A percentile compares a stretch with the other conserved stretches of the same genome.
These are phyloP conservation scores for Cladopsammia gracilis DNA, from an alignment of 64 coral and sea anemone species.

Conservation along the genomic window DNA sequence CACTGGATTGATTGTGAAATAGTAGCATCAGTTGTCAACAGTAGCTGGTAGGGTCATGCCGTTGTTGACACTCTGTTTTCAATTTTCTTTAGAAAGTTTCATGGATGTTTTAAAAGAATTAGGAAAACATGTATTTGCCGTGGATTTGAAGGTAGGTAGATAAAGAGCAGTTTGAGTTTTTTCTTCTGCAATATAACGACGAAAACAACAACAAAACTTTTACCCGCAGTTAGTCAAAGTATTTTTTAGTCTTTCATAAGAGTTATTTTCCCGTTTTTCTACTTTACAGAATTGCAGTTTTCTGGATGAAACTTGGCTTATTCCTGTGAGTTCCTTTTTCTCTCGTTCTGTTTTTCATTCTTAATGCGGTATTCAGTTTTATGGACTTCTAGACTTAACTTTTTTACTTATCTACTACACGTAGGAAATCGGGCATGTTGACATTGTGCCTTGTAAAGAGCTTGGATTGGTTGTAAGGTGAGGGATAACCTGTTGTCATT, in stretches of 20 bases:
- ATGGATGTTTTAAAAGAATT: slow-evolving; percentile 68
- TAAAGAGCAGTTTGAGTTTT: neutral
- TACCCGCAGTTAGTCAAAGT: neutral
- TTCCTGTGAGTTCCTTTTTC: slow-evolving; percentile 70
- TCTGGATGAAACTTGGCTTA: slow-evolving; percentile 85
- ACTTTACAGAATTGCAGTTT: slow-evolving; percentile 82
- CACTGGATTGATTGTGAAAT: no score
- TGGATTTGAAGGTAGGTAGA: slow-evolving; percentile 84
- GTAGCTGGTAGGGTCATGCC: no score
- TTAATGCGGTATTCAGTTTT: neutral
- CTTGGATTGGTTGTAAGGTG: slow-evolving; percentile 88
- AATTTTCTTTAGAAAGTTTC: slow-evolving; percentile 64
- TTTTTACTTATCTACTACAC: neutral
- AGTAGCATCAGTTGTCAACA: no score
- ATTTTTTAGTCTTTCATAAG: neutral
- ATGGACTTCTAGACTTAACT: neutral
- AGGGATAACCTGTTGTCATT: neutral
- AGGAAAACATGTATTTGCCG: slow-evolving; percentile 62
- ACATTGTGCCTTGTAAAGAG: slow-evolving; percentile 93
- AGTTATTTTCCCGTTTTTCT: neutral
- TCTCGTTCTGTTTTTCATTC: neutral
- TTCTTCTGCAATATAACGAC: neutral
- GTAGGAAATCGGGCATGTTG: slow-evolving; percentile 75
- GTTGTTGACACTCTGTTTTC: neutral
- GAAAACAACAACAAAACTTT: neutral